These are phyloP conservation scores for Geococcyx californianus DNA, from an alignment of 2,113 vertebrate genomes.

Conservation along the genomic window DNA sequence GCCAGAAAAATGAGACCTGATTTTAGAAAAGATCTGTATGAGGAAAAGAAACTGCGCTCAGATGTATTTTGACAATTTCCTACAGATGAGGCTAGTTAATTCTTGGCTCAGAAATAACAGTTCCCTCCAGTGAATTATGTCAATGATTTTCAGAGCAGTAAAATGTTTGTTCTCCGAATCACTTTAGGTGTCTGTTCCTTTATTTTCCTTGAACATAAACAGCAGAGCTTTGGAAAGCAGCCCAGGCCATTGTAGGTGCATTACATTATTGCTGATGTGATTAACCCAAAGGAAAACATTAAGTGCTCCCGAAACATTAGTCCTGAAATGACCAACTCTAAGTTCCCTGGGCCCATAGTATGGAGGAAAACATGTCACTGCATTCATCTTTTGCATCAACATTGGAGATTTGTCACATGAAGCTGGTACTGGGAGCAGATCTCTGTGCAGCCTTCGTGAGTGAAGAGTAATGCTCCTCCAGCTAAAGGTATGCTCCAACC, in stretches of 20 bases:
- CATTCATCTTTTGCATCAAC: not conserved
- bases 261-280: constrained; percentile 26
- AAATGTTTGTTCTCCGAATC: constrained; percentile 50
- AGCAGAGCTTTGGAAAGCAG: constrained; percentile 40
- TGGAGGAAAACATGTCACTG: not conserved
- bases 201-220: constrained; percentile 42
- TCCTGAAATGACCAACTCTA: not conserved
- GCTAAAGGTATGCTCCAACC: not conserved
- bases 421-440: not conserved
- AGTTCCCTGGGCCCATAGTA: not conserved
- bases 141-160: constrained; percentile 30
- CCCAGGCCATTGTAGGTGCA: not conserved
- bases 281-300: constrained; percentile 44
- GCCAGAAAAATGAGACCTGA: constrained; percentile 40
- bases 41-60: not conserved
- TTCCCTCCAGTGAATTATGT: constrained; percentile 44
- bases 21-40: constrained; percentile 50
- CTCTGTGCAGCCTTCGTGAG: not conserved
- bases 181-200: constrained; percentile 36
- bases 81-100: constrained; percentile 40
- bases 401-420: not conserved
- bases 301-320: not conserved
- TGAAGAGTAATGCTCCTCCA: not conserved
- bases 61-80: constrained; percentile 56
- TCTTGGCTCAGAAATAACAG: constrained; percentile 32